phyloP scores from a whole-genome alignment of 1,140 invertebrate genomes.

The Drosophila orena region DNA sequence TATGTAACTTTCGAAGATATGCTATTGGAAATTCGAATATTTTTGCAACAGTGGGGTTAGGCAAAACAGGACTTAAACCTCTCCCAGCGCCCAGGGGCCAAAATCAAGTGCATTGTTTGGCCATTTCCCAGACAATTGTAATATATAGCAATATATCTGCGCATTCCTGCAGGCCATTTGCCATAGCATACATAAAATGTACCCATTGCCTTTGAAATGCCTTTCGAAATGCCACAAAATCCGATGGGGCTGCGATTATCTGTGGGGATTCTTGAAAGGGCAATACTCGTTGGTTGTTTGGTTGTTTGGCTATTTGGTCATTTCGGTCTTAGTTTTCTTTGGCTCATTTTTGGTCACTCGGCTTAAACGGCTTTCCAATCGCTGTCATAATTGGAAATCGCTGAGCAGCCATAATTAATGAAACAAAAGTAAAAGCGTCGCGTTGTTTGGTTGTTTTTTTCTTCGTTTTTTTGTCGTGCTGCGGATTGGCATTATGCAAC shows the following conservation, averaged over 20 bases:
- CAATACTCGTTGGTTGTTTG: constrained; percentile 1
- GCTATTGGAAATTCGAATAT: no score
- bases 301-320: background rate
- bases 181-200: background rate
- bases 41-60: no score
- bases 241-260: background rate
- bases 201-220: background rate
- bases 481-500: constrained; percentile 18
- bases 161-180: constrained; percentile 6
- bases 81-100: background rate
- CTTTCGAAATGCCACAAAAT: constrained; percentile 11
- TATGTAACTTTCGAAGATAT: no score
- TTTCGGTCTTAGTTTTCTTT: constrained; percentile 3
- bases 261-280: constrained; percentile 8
- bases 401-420: constrained; percentile 57
- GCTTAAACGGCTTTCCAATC: constrained; percentile 58
- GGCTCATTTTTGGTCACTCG: constrained; percentile 14
- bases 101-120: constrained; percentile 19
- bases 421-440: constrained; percentile 71
- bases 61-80: background rate
- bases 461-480: constrained; percentile 36
- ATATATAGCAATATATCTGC: constrained; percentile 5
- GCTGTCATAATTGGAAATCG: constrained; percentile 59
- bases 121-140: constrained; percentile 5
- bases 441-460: constrained; percentile 5